Evolutionary conservation across 2,888 invertebrate species (phyloP), one percentile per base, ranked within the genome.

Genomic region (Cybosia mesomella): DNA sequence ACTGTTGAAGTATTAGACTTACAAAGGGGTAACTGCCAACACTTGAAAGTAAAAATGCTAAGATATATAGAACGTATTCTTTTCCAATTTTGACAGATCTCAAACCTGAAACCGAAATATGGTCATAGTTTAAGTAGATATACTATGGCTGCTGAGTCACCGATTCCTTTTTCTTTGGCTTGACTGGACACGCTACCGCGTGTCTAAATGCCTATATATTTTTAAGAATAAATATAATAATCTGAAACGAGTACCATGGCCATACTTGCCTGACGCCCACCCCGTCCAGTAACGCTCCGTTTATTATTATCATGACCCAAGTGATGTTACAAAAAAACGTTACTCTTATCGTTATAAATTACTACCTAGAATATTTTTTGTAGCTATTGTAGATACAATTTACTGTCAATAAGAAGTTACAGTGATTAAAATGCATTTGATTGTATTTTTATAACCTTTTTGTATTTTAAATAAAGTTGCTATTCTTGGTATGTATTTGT

Each of bases 401-500:
- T 84, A 87, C 85, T 88, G 87, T 89, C 89, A 85, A 84, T 89
- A 90, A 87, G 84, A 89, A 89, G 89, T 91, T 91, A 90, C 93
- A 93, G 94, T 94, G 94, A 93, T 93, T 89, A 86, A 81, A 89
- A 90, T 90, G 93, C 94, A 95, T 94, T 94, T 94, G 92, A 95
- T 94, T 94, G 94, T 94, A 95, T 94, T 95, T 93, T 94, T 94
- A 93, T 92, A 94, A 91, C 91, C 90, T 93, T 94, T 93, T 94
- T 94, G 92, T 94, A 93, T 93, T 94, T 94, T 93, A 94, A 81
- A 95, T 95, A 95, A 95, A 95, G 93, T 94, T 95, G 92, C 94
- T 94, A 95, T 94, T 93, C 93, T 93, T 92, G 88, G 91, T 90
- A 87, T 62, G 75, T 78, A 81, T 72, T 89, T 87, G 91, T 93